Conservation (phyloP, 2,113 vertebrate genomes). For the Struthio camelus region DNA sequence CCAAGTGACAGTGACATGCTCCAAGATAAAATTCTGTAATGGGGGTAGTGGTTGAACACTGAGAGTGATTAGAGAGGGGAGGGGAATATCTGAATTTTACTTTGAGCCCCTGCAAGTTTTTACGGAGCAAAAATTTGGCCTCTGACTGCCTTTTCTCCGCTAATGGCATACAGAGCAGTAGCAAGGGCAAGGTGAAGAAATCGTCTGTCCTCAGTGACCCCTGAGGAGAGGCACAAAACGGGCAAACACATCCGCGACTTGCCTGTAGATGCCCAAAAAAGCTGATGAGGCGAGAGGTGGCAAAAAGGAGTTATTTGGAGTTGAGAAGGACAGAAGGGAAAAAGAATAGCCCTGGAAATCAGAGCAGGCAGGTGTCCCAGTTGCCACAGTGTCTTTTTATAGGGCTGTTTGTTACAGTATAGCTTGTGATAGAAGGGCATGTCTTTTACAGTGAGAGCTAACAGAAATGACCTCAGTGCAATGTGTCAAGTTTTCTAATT, state of each 20-base stretch:
- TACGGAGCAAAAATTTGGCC: background rate
- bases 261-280: background rate
- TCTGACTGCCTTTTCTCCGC: rapidly evolving
- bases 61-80: background rate
- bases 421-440: background rate
- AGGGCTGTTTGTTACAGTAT: background rate
- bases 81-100: background rate
- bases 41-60: background rate
- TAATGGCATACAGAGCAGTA: background rate
- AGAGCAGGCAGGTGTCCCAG: background rate
- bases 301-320: background rate
- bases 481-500: background rate
- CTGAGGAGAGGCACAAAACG: background rate
- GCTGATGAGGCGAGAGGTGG: background rate
- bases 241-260: background rate
- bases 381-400: background rate
- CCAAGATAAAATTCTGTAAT: background rate
- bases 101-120: background rate
- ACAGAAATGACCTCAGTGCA: background rate
- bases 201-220: background rate
- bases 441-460: background rate
- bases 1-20: background rate
- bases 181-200: background rate
- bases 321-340: background rate
- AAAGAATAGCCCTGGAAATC: background rate